A percentile compares a stretch with the other conserved stretches of the same genome.
Evolutionary conservation across 2,113 vertebrate species (phyloP).

Genomic region (Hymenochirus boettgeri): DNA sequence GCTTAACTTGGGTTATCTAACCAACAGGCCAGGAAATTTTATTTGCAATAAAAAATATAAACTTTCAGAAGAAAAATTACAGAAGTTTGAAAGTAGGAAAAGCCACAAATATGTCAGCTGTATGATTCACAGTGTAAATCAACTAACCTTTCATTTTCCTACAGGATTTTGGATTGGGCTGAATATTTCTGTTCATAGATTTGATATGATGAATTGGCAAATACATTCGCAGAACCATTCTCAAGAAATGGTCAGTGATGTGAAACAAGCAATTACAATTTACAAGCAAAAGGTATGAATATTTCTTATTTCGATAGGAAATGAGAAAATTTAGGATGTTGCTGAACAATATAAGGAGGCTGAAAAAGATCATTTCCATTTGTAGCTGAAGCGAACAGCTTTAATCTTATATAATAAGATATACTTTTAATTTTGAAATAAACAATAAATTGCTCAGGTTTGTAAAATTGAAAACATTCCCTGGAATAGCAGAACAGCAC

Average conservation of each 20-base stretch:
- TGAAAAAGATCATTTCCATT: slow-evolving; percentile 9
- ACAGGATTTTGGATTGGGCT: slow-evolving; percentile 20
- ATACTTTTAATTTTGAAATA: slow-evolving; percentile 14
- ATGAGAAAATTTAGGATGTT: slow-evolving; percentile 20
- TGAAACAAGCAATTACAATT: slow-evolving; percentile 37
- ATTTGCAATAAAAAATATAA: too few species aligned
- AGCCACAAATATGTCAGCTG: slow-evolving; percentile 11
- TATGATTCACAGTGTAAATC: slow-evolving; percentile 17
- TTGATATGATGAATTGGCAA: slow-evolving; percentile 36
- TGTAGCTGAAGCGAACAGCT: background rate
- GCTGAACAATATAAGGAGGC: slow-evolving; percentile 11
- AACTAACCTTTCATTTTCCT: slow-evolving; percentile 6
- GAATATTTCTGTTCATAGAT: slow-evolving; percentile 32
- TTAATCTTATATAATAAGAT: slow-evolving; percentile 9
- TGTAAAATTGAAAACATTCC: slow-evolving; percentile 23
- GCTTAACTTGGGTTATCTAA: too few species aligned
- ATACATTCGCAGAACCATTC: slow-evolving; percentile 9
- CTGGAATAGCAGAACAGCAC: background rate
- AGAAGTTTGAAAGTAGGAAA: too few species aligned
- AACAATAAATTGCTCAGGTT: slow-evolving; percentile 39
- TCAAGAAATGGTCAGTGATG: slow-evolving; percentile 31
- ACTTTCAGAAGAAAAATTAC: too few species aligned
- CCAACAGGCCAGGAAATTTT: too few species aligned
- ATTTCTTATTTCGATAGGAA: slow-evolving; percentile 17
- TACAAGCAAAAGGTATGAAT: slow-evolving; percentile 31